Evolutionary conservation across 2,797 vertebrate species (phyloP).

Genomic region (Cygnus olor): DNA sequence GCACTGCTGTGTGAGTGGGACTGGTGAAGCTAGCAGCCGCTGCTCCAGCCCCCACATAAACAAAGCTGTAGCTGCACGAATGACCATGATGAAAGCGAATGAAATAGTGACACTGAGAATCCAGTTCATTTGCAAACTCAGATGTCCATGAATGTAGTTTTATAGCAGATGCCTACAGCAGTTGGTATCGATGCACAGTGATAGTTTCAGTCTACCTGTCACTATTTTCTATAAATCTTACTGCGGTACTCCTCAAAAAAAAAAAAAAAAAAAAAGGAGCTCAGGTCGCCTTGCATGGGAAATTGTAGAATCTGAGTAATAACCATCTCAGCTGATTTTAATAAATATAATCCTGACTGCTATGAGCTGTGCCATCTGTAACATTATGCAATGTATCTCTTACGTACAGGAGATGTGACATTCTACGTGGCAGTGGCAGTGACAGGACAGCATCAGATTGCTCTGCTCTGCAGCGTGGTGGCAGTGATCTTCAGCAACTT

Average conservation of each 20-base stretch:
- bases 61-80: background rate
- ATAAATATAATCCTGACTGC: slow-evolving; percentile 54
- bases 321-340: slow-evolving; percentile 49
- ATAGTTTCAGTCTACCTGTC: background rate
- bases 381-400: slow-evolving; percentile 61
- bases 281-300: slow-evolving; percentile 55
- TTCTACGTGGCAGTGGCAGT: background rate
- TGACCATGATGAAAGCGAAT: background rate
- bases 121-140: background rate
- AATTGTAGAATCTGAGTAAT: slow-evolving; percentile 17
- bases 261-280: background rate
- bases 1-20: background rate
- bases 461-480: background rate
- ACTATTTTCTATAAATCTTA: background rate
- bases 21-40: background rate
- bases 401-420: background rate
- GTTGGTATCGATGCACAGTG: background rate
- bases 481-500: background rate
- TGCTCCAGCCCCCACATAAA: background rate
- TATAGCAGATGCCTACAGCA: background rate
- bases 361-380: slow-evolving; percentile 61
- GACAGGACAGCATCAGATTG: background rate
- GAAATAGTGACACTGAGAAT: background rate
- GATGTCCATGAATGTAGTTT: background rate
- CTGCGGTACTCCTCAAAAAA: background rate